Base-by-base conservation (phyloP, 2,888 invertebrate species). In the Steinernema carpocapsae region DNA sequence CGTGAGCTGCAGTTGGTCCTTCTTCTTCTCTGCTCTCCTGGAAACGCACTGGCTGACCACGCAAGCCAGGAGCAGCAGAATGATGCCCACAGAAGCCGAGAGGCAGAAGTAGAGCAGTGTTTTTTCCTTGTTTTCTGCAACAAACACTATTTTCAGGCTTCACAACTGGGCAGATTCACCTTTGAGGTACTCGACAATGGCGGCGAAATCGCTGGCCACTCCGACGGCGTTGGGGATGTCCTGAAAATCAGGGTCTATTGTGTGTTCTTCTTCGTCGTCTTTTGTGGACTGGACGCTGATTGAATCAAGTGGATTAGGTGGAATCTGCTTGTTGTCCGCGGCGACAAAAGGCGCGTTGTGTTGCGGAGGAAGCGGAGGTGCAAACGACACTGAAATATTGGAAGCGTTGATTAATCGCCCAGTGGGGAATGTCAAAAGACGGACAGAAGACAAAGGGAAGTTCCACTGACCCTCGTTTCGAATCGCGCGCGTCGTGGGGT, bases 201-300 rank as follows among this genome's bases (percentile, higher is more conserved):
- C 84, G 70, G 88, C 78, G 83, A 88, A 84, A 77, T 88, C 88
- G 43, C 87, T 85, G 4, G 88, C 82, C 70, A 88, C 80, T 3
- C 88, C 88, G 12, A 88, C 83, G 7, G 86, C 83, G 80, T 88
- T 88, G 45, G 88, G 87, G 77, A 88, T 85, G 81, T 75, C 70
- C 37, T 45, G n/a, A 24, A 76, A 75, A 3, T 75, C 76, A 12
- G 72, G 48, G 10, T 75, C 74, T 74, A 74, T 75, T 48, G 74
- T 72, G 42, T 79, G 76, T 37, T 75, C 37, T 10, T 37, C 37
- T 3, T 37, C 37, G 37, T 37, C 79, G 52, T 79, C 78, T 42
- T 76, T 76, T 0, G 77, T 26, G 32, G 76, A 10, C 76, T 76
- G 73, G 77, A 79, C 19, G 73, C 73, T 7, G 77, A 77, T 77